Conservation (phyloP, 2,113 vertebrate genomes). For the Podocnemis expansa region DNA sequence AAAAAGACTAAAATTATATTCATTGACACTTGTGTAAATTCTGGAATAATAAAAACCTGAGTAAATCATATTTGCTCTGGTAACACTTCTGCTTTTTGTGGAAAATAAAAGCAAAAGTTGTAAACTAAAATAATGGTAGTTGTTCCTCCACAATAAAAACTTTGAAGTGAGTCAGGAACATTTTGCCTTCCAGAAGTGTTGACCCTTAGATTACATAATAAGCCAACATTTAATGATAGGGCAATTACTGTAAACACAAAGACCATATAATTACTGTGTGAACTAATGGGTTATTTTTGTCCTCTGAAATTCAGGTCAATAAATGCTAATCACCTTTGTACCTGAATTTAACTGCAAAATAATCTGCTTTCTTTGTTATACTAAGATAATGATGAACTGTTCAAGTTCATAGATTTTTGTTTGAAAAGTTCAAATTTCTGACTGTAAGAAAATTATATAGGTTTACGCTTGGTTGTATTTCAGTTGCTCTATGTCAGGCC, state of each 20-base stretch:
- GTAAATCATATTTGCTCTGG: not conserved
- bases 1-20: conserved; percentile 41
- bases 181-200: not conserved
- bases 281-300: not conserved
- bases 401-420: too few relatives aligned
- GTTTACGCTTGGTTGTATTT: too few relatives aligned
- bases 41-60: conserved; percentile 31
- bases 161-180: not conserved
- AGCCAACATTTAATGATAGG: not conserved
- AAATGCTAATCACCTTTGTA: not conserved
- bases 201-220: conserved; percentile 1
- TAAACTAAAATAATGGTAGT: not conserved
- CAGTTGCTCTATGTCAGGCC: too few relatives aligned
- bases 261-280: not conserved
- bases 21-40: conserved; percentile 20
- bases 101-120: not conserved
- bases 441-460: too few relatives aligned
- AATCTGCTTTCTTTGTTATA: not conserved
- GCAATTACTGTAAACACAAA: not conserved
- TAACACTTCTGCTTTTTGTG: not conserved
- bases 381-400: too few relatives aligned
- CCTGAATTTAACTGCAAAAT: not conserved
- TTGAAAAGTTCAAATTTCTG: too few relatives aligned
- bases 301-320: not conserved
- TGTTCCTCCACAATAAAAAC: conserved; percentile 1